These are phyloP conservation scores for Gila robusta DNA, from an alignment of 2,797 vertebrate genomes.

Conservation along the genomic window DNA sequence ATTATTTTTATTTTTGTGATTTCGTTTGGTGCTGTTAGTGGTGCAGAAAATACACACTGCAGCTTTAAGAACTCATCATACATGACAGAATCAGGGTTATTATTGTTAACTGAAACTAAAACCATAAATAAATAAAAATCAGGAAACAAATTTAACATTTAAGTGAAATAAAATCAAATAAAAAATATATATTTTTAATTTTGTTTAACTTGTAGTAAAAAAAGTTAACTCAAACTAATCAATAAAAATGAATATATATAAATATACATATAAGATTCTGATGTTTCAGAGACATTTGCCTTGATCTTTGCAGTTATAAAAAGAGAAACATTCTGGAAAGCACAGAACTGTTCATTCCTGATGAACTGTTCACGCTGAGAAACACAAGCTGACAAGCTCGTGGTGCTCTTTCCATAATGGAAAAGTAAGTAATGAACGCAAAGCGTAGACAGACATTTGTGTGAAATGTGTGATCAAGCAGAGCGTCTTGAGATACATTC, in stretches of 20 bases:
- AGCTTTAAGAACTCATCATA: background rate
- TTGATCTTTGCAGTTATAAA: conserved; percentile 35
- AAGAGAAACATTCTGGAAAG: conserved; percentile 47
- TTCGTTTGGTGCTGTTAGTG: background rate
- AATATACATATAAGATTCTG: background rate
- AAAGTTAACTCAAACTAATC: background rate
- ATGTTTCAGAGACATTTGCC: conserved; percentile 37
- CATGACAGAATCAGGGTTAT: background rate
- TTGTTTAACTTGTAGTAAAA: background rate
- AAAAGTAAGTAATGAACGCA: conserved; percentile 10
- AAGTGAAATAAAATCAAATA: background rate
- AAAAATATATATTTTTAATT: too few relatives aligned
- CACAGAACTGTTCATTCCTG: conserved; percentile 38
- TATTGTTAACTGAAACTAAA: background rate
- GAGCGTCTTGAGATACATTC: conserved; percentile 4
- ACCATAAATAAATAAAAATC: background rate
- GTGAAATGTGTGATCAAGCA: conserved; percentile 6
- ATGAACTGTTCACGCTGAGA: background rate
- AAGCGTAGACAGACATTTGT: conserved; percentile 5
- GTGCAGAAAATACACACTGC: background rate
- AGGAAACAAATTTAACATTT: background rate
- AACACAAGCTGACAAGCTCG: conserved; percentile 12
- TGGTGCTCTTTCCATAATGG: background rate
- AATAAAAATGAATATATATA: background rate
- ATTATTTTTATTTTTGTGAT: background rate